Conservation (phyloP, 64 coral and sea anemone genomes). For the Acropora tenuis region DNA sequence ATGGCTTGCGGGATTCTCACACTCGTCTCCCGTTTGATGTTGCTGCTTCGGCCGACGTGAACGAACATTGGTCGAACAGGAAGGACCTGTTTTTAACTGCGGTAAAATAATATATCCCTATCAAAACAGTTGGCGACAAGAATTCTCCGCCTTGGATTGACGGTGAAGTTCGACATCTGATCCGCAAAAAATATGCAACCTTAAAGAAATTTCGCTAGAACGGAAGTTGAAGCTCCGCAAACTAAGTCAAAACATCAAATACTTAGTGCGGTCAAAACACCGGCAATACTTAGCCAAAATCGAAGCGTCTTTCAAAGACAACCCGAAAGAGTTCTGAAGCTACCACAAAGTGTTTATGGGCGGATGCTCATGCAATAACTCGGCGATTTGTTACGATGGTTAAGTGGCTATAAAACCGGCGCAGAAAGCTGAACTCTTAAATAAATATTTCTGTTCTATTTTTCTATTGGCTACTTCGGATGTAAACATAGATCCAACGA, state of each 20-base stretch:
- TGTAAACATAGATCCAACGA: no score
- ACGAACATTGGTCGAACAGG: background rate
- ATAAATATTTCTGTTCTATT: no score
- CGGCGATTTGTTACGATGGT: no score
- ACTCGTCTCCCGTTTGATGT: slow-evolving; percentile 2
- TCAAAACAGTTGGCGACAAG: slow-evolving; percentile 48
- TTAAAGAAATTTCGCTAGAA: slow-evolving; percentile 34
- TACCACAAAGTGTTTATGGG: slow-evolving; percentile 43
- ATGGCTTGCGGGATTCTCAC: slow-evolving; percentile 5
- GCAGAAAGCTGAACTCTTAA: no score
- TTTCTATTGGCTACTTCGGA: no score
- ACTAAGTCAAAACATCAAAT: no score
- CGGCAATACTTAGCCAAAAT: no score
- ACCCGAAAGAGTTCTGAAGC: slow-evolving; percentile 8
- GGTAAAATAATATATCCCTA: slow-evolving; percentile 25
- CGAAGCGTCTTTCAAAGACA: no score
- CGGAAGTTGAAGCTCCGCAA: no score
- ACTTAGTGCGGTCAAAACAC: no score
- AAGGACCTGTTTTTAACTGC: slow-evolving; percentile 59
- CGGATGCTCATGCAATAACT: background rate
- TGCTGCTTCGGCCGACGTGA: background rate
- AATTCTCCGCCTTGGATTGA: slow-evolving; percentile 27
- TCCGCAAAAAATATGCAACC: no score
- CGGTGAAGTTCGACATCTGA: no score
- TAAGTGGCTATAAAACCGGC: slow-evolving; percentile 1